Conservation (phyloP, 2,113 vertebrate genomes). For the Antechinus flavipes region DNA sequence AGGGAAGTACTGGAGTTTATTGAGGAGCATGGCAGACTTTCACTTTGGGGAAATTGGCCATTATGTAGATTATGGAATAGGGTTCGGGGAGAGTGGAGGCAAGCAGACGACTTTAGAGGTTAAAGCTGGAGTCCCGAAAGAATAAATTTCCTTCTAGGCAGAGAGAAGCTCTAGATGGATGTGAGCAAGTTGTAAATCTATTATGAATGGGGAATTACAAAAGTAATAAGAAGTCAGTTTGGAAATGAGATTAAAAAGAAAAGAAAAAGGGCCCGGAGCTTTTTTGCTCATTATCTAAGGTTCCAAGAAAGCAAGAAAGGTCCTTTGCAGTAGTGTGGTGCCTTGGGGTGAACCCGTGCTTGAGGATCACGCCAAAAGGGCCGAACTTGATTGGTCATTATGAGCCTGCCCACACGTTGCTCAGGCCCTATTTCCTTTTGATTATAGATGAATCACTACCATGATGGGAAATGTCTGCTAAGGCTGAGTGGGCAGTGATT, state of each 20-base stretch:
- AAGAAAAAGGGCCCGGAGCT: background rate
- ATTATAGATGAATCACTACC: background rate
- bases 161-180: background rate
- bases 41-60: background rate
- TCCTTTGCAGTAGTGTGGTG: background rate
- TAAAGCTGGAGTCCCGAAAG: background rate
- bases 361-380: background rate
- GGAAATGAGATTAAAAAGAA: no score
- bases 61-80: background rate
- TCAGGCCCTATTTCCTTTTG: background rate
- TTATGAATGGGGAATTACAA: background rate
- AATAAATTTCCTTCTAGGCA: background rate
- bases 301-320: background rate
- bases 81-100: background rate
- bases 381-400: background rate
- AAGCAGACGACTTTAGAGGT: background rate
- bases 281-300: background rate
- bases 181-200: background rate
- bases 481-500: background rate
- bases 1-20: background rate
- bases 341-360: no score
- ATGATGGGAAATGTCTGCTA: background rate
- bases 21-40: background rate
- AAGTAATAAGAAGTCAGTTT: background rate
- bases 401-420: no score